Percentiles rank a stretch among this genome's conserved stretches.
Conservation (phyloP, 2,797 vertebrate species). For the Rhabdophis nuchalis region DNA sequence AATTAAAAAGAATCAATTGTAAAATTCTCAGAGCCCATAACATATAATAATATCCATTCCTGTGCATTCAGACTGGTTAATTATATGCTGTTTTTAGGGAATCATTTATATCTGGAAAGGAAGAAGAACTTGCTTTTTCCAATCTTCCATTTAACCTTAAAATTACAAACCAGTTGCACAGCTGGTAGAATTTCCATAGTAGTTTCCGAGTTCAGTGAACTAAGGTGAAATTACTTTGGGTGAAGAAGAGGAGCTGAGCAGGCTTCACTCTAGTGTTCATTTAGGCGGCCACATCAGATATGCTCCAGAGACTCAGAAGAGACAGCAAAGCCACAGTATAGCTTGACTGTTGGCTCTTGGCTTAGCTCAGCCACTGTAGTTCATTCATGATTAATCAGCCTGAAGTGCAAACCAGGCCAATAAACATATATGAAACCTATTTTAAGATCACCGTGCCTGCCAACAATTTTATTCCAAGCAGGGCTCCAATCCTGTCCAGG, state of each 20-base stretch:
- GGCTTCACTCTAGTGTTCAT: not conserved
- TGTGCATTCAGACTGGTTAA: not conserved
- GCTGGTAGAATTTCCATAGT: not conserved
- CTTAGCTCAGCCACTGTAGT: not conserved
- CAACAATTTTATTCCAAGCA: not conserved
- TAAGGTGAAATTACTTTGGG: not conserved
- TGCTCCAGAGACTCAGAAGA: not conserved
- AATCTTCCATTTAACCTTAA: not conserved
- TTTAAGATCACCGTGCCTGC: not conserved
- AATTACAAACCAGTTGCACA: not conserved
- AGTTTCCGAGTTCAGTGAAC: not conserved
- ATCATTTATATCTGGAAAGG: slow-evolving; percentile 40
- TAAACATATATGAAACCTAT: not conserved
- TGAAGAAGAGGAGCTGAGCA: not conserved
- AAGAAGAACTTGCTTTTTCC: not conserved
- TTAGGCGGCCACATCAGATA: not conserved
- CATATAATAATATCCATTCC: not conserved
- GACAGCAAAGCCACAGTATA: not conserved
- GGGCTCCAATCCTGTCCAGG: not conserved
- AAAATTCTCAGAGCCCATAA: not conserved
- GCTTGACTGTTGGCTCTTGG: not conserved
- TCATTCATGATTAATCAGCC: not conserved
- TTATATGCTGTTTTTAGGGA: not conserved
- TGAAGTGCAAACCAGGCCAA: not conserved
- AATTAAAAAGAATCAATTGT: not conserved